These are phyloP conservation scores for Lordiphosa andalusiaca DNA, from an alignment of 2,888 invertebrate genomes.

Conservation along the genomic window DNA sequence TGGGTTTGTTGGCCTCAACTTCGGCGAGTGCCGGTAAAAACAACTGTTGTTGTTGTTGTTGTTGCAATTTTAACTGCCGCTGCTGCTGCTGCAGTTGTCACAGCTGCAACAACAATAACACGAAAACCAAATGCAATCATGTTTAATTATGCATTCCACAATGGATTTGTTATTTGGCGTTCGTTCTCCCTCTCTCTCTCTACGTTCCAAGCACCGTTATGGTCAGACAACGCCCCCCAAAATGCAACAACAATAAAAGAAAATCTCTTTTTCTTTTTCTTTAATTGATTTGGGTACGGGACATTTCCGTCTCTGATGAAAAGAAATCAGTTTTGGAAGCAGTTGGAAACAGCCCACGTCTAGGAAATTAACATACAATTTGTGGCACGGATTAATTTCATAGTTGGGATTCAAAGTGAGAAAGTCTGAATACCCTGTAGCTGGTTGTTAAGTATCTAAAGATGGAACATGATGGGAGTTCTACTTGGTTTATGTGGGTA, in stretches of 20 bases:
- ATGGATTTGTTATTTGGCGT: conserved; percentile 49
- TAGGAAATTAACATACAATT: conserved; percentile 60
- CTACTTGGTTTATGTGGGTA: too few species aligned
- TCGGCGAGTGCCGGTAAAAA: conserved; percentile 18
- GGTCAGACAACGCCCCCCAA: conserved; percentile 44
- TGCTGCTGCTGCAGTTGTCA: conserved; percentile 17
- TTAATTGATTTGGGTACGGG: conserved; percentile 50
- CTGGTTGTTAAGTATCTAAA: too few species aligned
- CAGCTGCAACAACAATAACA: conserved; percentile 30
- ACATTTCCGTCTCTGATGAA: conserved; percentile 5
- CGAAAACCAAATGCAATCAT: conserved; percentile 55
- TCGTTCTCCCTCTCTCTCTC: conserved; percentile 10
- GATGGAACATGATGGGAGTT: too few species aligned
- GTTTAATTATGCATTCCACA: conserved; percentile 72
- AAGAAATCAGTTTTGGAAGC: conserved; percentile 5
- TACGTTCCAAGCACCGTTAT: conserved; percentile 25
- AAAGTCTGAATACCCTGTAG: not conserved
- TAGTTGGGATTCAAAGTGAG: conserved; percentile 20
- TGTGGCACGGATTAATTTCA: conserved; percentile 50
- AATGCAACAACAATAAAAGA: conserved; percentile 19
- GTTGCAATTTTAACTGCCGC: conserved; percentile 24
- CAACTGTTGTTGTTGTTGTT: conserved; percentile 26
- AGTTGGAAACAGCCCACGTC: conserved; percentile 9
- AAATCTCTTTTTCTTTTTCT: conserved; percentile 17
- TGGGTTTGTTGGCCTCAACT: conserved; percentile 68